These are phyloP conservation scores for Gymnobelideus leadbeateri DNA, from an alignment of 2,113 vertebrate genomes.

Conservation along the genomic window DNA sequence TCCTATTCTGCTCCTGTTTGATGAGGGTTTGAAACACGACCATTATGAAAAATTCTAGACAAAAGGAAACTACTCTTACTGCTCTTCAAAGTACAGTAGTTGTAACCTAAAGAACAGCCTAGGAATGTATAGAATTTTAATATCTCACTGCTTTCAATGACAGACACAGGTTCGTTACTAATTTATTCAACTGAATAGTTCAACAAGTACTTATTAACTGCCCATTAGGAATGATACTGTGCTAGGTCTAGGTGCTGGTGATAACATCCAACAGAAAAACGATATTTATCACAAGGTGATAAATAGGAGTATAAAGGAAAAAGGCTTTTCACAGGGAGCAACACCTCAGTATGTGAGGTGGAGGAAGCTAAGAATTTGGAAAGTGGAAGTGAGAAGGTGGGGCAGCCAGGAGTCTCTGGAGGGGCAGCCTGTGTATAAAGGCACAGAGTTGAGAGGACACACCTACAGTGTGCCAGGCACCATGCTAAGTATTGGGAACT, in stretches of 20 bases:
- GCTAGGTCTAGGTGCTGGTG: background rate
- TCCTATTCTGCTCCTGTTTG: background rate
- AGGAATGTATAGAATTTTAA: background rate
- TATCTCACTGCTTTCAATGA: background rate
- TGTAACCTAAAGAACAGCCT: background rate
- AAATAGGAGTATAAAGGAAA: background rate
- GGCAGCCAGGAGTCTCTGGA: background rate
- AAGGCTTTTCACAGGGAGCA: background rate
- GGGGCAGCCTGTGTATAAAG: background rate
- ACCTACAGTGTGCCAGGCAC: too few relatives aligned
- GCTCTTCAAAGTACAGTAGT: background rate
- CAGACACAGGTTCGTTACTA: background rate
- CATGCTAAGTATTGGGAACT: background rate
- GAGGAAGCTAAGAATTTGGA: background rate
- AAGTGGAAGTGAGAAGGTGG: background rate
- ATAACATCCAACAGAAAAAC: background rate
- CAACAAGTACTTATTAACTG: background rate
- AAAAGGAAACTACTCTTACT: background rate
- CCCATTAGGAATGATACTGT: background rate
- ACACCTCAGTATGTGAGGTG: background rate
- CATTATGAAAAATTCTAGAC: background rate
- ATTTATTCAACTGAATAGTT: background rate
- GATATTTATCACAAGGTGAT: background rate
- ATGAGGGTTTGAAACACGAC: background rate
- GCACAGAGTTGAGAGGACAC: background rate